Percentiles rank a stretch among this genome's conserved stretches.
Conservation (phyloP, 2,113 vertebrate genomes). For the Apaloderma vittatum region DNA sequence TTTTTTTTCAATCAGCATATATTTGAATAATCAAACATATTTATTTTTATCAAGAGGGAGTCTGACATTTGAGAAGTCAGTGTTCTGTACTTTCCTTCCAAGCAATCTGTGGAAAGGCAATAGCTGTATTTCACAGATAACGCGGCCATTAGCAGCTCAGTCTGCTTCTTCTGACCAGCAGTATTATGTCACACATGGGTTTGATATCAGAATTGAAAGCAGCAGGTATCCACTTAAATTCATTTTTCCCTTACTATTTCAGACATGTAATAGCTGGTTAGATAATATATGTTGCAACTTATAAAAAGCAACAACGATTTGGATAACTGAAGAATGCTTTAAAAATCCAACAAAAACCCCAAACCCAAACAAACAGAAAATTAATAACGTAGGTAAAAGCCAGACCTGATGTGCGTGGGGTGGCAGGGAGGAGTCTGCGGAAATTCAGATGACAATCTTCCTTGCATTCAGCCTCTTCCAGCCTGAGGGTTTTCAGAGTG, state of each 20-base stretch:
- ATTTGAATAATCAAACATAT: slow-evolving; percentile 44
- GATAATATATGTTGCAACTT: not conserved
- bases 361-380: not conserved
- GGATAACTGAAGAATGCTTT: not conserved
- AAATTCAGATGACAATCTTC: not conserved
- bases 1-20: slow-evolving; percentile 32
- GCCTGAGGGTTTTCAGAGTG: not conserved
- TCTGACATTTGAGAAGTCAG: slow-evolving; percentile 28
- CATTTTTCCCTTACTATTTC: slow-evolving; percentile 22
- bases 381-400: not conserved
- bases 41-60: slow-evolving; percentile 44
- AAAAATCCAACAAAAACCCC: too few species aligned
- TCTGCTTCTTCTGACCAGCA: slow-evolving; percentile 20
- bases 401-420: not conserved
- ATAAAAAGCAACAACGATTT: not conserved
- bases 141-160: not conserved
- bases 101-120: not conserved
- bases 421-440: not conserved
- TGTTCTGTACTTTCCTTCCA: not conserved
- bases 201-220: slow-evolving; percentile 26
- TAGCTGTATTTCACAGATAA: slow-evolving; percentile 51
- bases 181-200: not conserved
- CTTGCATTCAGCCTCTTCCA: not conserved
- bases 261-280: not conserved
- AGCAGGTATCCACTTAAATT: slow-evolving; percentile 40